Conservation (phyloP, 1,140 invertebrate species). For the Euura saliciscinereae region DNA sequence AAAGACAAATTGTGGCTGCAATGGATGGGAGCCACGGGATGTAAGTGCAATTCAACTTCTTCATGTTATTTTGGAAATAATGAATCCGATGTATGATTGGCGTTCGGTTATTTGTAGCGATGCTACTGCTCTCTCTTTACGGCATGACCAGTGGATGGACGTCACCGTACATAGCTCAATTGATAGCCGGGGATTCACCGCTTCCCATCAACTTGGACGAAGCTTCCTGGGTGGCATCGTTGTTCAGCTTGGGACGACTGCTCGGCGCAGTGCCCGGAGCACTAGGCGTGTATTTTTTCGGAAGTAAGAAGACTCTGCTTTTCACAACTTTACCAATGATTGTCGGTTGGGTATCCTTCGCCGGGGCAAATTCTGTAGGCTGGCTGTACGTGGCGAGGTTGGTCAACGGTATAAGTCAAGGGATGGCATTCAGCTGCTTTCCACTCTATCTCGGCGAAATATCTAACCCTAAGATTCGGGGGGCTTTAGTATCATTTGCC, state of each 20-base stretch:
- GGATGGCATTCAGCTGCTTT: constrained; percentile 69
- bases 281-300: constrained; percentile 59
- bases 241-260: constrained; percentile 61
- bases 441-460: constrained; percentile 75
- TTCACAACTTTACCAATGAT: constrained; percentile 66
- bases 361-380: constrained; percentile 57
- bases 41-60: neutral
- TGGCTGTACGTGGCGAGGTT: constrained; percentile 63
- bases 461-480: constrained; percentile 68
- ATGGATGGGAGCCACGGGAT: neutral
- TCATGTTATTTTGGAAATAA: neutral
- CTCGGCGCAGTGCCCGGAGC: constrained; percentile 51
- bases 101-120: constrained; percentile 24
- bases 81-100: neutral
- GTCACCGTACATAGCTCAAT: constrained; percentile 60
- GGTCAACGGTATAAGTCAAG: constrained; percentile 69
- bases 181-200: constrained; percentile 57
- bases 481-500: constrained; percentile 69
- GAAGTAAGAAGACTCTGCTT: constrained; percentile 70
- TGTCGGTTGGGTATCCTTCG: constrained; percentile 68
- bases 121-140: constrained; percentile 26
- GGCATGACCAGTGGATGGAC: constrained; percentile 55
- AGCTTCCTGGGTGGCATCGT: constrained; percentile 70
- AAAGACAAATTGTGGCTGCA: neutral
- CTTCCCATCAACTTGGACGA: constrained; percentile 64